Conservation (phyloP, 2,113 vertebrate genomes). For the Kobus ellipsiprymnus region DNA sequence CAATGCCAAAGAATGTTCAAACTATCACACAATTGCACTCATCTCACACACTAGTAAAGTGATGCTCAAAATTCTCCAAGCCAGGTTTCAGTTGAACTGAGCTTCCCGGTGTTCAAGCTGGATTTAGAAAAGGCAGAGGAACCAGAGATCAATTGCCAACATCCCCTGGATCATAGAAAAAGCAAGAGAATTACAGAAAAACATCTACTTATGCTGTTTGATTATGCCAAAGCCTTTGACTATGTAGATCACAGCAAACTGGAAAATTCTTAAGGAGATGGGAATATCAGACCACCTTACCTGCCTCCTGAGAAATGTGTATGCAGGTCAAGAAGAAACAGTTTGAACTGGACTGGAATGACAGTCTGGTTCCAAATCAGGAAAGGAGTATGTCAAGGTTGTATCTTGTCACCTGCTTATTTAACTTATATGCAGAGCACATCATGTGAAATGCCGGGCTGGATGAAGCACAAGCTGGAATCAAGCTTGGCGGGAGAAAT, state of each 20-base stretch:
- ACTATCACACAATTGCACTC: background rate
- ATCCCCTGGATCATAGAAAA: background rate
- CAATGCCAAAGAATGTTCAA: background rate
- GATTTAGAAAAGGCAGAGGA: background rate
- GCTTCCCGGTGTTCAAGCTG: background rate
- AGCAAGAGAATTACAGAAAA: background rate
- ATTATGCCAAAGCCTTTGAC: background rate
- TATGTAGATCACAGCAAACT: background rate
- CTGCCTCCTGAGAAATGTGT: background rate
- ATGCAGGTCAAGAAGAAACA: background rate
- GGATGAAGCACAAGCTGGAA: background rate
- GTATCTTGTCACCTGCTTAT: background rate
- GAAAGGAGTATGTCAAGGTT: background rate
- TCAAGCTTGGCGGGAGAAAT: background rate
- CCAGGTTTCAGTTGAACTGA: background rate
- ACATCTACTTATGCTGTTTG: background rate
- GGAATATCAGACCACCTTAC: background rate
- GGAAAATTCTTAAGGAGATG: background rate
- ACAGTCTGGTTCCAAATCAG: background rate
- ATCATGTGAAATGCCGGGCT: fast-evolving
- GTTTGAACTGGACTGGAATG: background rate
- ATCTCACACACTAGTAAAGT: background rate
- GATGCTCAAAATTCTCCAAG: background rate
- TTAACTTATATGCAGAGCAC: background rate
- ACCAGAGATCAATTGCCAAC: background rate